Base-by-base conservation (phyloP, 37 sponge, comb jelly and placozoan genomes). In the Amphimedon queenslandica region DNA sequence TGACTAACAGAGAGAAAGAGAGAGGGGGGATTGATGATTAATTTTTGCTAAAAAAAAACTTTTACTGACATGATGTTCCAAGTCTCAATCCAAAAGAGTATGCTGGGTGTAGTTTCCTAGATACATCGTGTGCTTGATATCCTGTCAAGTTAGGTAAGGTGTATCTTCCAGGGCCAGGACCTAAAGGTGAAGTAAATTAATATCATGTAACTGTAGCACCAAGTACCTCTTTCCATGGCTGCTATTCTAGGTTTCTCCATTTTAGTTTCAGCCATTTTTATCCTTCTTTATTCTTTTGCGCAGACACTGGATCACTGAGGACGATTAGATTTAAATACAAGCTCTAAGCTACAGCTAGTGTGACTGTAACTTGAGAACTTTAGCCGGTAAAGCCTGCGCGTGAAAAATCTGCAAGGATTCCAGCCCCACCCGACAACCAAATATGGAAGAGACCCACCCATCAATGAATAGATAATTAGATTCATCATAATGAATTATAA, bases 161-260 rank as follows among this genome's bases (percentile, higher is more conserved):
- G 58, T 96, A 96, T 30, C 89, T 75, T 4, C 82, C 94, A 10
- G 98, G 98, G 0, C 98, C 98, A 40, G 98, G 98, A 20, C 94
- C 94, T 91, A 67, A 24, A 66, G 13, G 40, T 57, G 16, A 1
- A 21, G 58, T 37, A 43, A 51, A 1, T 6, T 23, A 25, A 20
- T 28, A 53, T 2, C 58, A 4, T 25, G 27, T 1, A 2, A 37
- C 8, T 2, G 42, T 1, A 21, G 4, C 40, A 3, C 51, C 1
- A 1, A 25, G 23, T 43, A 94, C 95, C 95, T 77, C 90, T 70
- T 58, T 94, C 90, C 82, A 80, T 85, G 34, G 95, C 95, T 2
- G 90, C 87, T 34, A 94, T 94, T 40, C 37, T 74, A 4, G 90
- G 90, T 32, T 76, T 67, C 11, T 74, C 72, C 8, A n/a, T n/a